Base-by-base conservation (phyloP, 2,888 invertebrate species). In the Nomada fucata region DNA sequence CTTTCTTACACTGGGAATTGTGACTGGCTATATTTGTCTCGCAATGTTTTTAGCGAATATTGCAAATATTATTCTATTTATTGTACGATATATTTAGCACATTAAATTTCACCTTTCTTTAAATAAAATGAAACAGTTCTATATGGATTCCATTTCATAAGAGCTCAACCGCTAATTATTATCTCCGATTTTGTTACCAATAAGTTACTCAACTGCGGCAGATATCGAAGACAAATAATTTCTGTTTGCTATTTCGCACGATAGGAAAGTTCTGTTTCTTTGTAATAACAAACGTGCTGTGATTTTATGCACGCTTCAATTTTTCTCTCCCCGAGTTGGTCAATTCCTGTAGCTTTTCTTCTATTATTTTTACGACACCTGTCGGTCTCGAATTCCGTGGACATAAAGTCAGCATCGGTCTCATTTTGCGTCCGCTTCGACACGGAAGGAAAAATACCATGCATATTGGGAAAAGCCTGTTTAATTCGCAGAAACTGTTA, bases 361-460 rank as follows among this genome's bases (percentile, higher is more conserved):
- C 36, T 20, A 10, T 23, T 44, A 57, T 63, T 63, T 70, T 63
- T 70, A 55, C 50, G 53, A 50, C n/a, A 36, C 13, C 52, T 42
- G 42, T 69, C 61, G 61, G 20, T 26, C 23, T 36, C 61, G 52
- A 76, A 63, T 52, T 52, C 29, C 26, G 42, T 23, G 20, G 20
- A 20, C n/a, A 44, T 36, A 18, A 60, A 29, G 23, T 13, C 57
- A n/a, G 55, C 10, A 47, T 70, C 55, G 26, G 2, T 57, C 42
- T 20, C 9, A 20, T 42, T 57, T 57, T 23, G 7, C 57, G 23
- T 53, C 55, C 55, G 63, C 75, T 74, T 74, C 63, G 55, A 36
- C 55, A 23, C 53, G 67, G 23, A 74, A 73, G 29, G 53, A 61
- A 61, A 73, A 65, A 20, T 50, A 18, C 23, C 26, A 47, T 20